Percentiles rank a stretch among this genome's conserved stretches.
phyloP scores from a whole-genome alignment of 1,140 invertebrate genomes.

The Aplysia californica region DNA sequence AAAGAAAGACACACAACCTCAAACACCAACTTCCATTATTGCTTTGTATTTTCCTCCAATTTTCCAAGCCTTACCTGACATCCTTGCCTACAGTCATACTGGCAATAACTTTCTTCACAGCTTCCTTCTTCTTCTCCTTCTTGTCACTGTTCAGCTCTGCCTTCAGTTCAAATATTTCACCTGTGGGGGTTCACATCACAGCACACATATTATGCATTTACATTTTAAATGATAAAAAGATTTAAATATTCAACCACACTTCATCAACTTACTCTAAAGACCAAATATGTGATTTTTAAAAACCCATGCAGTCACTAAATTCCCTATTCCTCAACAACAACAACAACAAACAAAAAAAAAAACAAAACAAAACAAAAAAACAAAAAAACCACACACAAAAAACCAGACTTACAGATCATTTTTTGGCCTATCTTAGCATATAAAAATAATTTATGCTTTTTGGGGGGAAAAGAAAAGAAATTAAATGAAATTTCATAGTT shows the following conservation, averaged over 20 bases:
- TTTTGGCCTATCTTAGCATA: no score
- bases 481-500: no score
- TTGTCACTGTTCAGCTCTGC: constrained; percentile 99
- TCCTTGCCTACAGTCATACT: constrained; percentile 98
- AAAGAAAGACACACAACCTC: no score
- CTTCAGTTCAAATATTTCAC: constrained; percentile 82
- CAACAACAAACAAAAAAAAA: not conserved
- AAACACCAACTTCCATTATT: no score
- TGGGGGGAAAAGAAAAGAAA: no score
- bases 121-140: constrained; percentile 99
- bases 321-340: not conserved
- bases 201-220: no score
- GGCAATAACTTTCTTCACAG: constrained; percentile 99
- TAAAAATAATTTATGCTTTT: no score
- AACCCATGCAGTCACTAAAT: not conserved
- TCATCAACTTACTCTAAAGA: no score
- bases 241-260: not conserved
- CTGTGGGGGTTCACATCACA: constrained; percentile 46
- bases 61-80: constrained; percentile 72
- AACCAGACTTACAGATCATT: no score
- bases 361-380: not conserved
- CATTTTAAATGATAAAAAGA: not conserved
- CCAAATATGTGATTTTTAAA: no score
- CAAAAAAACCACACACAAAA: no score
- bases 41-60: no score